Evolutionary conservation across 2,113 vertebrate species (phyloP).

Genomic region (Eretmochelys imbricata): DNA sequence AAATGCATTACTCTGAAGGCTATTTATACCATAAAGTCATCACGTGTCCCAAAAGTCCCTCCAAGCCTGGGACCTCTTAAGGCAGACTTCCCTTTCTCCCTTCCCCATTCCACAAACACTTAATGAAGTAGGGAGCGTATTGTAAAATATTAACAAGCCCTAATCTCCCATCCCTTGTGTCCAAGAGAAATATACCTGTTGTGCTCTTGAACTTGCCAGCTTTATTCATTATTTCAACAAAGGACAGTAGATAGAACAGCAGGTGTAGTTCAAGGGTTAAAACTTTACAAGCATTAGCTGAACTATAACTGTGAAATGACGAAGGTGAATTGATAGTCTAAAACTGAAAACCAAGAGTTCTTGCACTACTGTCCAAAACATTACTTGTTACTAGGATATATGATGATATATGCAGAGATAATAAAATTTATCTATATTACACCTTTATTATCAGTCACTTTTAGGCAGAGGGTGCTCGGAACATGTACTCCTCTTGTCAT

Average conservation of each 20-base stretch:
- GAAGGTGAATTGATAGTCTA: background rate
- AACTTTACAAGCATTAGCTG: background rate
- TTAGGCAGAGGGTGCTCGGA: background rate
- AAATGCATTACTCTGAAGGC: background rate
- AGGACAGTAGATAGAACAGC: background rate
- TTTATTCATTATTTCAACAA: background rate
- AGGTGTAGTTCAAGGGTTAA: background rate
- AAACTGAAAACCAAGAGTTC: background rate
- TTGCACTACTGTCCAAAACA: background rate
- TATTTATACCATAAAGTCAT: background rate
- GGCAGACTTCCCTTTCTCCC: background rate
- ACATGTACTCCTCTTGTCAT: background rate
- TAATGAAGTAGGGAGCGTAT: rapidly evolving
- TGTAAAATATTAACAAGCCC: background rate
- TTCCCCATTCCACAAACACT: background rate
- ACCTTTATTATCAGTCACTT: background rate
- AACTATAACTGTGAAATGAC: conserved; percentile 14
- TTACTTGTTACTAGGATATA: background rate
- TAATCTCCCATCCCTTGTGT: background rate
- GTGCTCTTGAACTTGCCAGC: background rate
- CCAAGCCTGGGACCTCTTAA: background rate
- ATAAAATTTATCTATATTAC: background rate
- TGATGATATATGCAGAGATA: background rate
- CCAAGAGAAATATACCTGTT: background rate
- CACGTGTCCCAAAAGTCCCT: background rate